Conservation (phyloP, 64 coral and sea anemone genomes). For the Montipora capricornis region DNA sequence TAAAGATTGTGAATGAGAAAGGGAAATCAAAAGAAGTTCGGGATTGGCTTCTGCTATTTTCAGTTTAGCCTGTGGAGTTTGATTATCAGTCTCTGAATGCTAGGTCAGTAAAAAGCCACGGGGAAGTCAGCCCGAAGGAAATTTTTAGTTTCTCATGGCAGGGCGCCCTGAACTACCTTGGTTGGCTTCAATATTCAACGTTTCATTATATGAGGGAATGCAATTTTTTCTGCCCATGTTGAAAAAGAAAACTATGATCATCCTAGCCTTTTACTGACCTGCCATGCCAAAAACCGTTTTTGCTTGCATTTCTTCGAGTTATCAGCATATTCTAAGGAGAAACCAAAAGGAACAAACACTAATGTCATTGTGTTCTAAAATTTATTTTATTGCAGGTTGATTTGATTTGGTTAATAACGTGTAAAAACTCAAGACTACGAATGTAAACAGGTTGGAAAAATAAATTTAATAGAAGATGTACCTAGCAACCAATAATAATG, state of each 20-base stretch:
- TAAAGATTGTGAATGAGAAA: conserved; percentile 12
- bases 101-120: neutral
- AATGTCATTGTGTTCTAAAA: conserved; percentile 9
- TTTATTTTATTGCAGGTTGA: conserved; percentile 2
- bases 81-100: neutral
- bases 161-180: neutral
- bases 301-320: conserved; percentile 18
- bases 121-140: neutral
- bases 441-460: conserved; percentile 6
- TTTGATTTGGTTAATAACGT: neutral
- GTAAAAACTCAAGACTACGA: neutral
- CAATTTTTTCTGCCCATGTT: neutral
- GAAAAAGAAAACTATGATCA: too few species aligned
- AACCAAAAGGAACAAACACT: neutral
- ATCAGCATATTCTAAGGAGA: conserved; percentile 8
- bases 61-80: conserved; percentile 3
- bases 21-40: conserved; percentile 1
- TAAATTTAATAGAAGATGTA: neutral
- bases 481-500: neutral
- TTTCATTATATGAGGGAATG: neutral
- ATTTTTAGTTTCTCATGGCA: conserved; percentile 1
- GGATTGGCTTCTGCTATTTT: conserved; percentile 1
- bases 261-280: neutral
- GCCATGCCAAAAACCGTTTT: conserved; percentile 18
- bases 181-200: conserved; percentile 2